Evolutionary conservation across 2,113 vertebrate species (phyloP).

Genomic region (Oncorhynchus clarkii): DNA sequence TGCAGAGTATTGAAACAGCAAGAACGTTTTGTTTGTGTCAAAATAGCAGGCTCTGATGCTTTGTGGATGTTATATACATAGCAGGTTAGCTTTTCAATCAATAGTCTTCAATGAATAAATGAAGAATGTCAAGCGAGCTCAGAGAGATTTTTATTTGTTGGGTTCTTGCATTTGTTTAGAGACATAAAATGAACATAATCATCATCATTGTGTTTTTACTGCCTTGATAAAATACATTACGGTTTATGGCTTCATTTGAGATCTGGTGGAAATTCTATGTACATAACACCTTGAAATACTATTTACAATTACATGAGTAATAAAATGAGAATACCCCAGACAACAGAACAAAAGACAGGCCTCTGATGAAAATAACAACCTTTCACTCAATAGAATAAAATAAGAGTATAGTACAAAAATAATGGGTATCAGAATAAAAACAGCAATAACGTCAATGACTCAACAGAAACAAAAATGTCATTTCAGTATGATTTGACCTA

Average conservation of each 20-base stretch:
- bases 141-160: conserved; percentile 25
- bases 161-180: conserved; percentile 9
- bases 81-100: not conserved
- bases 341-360: conserved; percentile 1
- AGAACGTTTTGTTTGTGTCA: too few species aligned
- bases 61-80: too few species aligned
- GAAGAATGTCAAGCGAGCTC: not conserved
- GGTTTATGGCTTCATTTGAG: conserved; percentile 28
- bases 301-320: conserved; percentile 20
- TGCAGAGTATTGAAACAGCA: too few species aligned
- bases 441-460: conserved; percentile 5
- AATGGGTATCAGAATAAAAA: conserved; percentile 4
- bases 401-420: conserved; percentile 5
- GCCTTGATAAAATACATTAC: conserved; percentile 24
- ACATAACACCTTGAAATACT: conserved; percentile 34
- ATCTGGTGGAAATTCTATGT: conserved; percentile 26
- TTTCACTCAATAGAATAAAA: conserved; percentile 9
- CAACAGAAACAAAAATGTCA: not conserved
- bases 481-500: conserved; percentile 11
- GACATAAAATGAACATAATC: conserved; percentile 16
- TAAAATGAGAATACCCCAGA: conserved; percentile 12
- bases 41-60: too few species aligned
- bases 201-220: conserved; percentile 5
- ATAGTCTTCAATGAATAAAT: not conserved
- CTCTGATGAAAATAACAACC: not conserved